Evolutionary conservation across 2,888 invertebrate genomes (phyloP).

Genomic region (Lucinisca nassula): DNA sequence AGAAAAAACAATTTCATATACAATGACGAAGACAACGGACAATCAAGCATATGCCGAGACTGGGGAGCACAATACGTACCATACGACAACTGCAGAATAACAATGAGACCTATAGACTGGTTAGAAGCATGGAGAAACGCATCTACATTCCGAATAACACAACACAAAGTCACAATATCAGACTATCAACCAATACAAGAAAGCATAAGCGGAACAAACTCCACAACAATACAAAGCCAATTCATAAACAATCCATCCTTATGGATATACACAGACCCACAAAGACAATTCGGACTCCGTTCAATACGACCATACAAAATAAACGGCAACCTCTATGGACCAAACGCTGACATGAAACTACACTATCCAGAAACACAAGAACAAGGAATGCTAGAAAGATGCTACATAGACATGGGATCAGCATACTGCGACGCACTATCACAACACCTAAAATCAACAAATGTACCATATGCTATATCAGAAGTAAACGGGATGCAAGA

Average conservation of each 20-base stretch:
- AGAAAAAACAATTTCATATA: too few relatives aligned
- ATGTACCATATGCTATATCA: not conserved
- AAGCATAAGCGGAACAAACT: not conserved
- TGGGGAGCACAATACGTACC: not conserved
- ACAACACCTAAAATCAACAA: not conserved
- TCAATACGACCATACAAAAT: not conserved
- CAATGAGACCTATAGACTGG: not conserved
- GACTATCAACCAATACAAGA: slow-evolving; percentile 3
- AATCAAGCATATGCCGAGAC: not conserved
- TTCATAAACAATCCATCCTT: not conserved
- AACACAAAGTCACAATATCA: not conserved
- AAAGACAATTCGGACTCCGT: not conserved
- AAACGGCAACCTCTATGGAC: not conserved
- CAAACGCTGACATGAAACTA: not conserved
- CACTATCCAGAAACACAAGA: not conserved
- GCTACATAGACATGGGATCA: not conserved
- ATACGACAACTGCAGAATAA: not conserved
- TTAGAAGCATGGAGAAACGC: not conserved
- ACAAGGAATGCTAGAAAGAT: not conserved
- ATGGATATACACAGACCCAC: slow-evolving; percentile 23
- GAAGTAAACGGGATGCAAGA: not conserved
- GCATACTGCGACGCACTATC: not conserved
- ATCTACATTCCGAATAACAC: too few relatives aligned
- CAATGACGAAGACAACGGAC: not conserved
- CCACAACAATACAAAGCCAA: not conserved